Evolutionary conservation across 2,888 invertebrate genomes (phyloP), one percentile per base, ranked within the genome.

Genomic region (Diogma glabrata): DNA sequence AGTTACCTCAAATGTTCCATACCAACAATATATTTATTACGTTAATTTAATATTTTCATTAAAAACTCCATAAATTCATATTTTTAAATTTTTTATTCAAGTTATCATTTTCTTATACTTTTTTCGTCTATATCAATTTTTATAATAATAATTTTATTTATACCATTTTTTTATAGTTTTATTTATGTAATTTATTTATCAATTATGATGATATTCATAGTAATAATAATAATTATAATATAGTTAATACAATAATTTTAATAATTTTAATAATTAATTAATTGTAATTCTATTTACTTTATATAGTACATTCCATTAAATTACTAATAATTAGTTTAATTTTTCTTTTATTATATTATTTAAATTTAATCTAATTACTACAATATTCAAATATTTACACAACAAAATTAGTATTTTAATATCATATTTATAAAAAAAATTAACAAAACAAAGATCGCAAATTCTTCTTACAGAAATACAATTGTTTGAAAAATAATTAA

Each of bases 221-320:
- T n/a, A n/a, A n/a, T 43, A 22, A 43, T 43, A 20, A 43, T 22
- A 22, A 43, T 43, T 43, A 23, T 43, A 43, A 22, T 43, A 22
- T 43, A 43, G n/a, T 17, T 38, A 22, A 10, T 40, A 9, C 22
- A 19, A 14, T 9, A 22, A 43, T 43, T 22, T 6, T 43, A 20
- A 43, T 43, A 43, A 43, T 43, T 22, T 43, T 43, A 40, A 40
- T n/a, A n/a, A n/a, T n/a, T n/a, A n/a, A n/a, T n/a, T n/a, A n/a
- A n/a, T n/a, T n/a, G n/a, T 28, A 20, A 20, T 43, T 43, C 10
- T 20, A n/a, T 43, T 43, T 43, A 20, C 10, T 28, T 28, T 28
- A 2, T 43, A 43, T 43, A 43, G 43, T 43, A 43, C 43, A 43
- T 43, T 23, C 43, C 43, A 43, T 43, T 43, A 22, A 43, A 43